Evolutionary conservation across 2,888 invertebrate species (phyloP), one percentile per base, ranked within the genome.

Genomic region (Metacarcinus magister): DNA sequence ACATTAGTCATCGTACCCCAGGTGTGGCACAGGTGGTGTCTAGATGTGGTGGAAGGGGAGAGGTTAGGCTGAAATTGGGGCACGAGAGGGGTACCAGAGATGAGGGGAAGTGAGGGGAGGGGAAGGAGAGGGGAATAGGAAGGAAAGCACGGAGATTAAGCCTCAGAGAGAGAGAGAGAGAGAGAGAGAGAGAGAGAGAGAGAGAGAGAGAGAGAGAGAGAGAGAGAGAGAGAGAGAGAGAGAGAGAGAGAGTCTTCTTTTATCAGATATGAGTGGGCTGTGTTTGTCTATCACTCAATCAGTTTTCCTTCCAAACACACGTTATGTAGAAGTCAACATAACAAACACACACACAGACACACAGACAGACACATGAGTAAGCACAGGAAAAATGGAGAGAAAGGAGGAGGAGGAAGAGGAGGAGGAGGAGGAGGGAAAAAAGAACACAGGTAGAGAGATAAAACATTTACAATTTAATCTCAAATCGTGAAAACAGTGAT

Each of bases 131-230:
- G 28, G 75, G 19, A 8, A 28, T 8, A 28, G 28, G 23, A 28
- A 28, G 28, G 23, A 28, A 75, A 75, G 28, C 7, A 7, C 0
- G 28, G 28, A 5, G 75, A 75, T 75, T 7, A 75, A n/a, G 19
- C 5, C 0, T 75, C n/a, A 75, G 23, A 75, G n/a, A 75, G n/a
- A 75, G 67, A 75, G 23, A 75, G 67, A 75, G n/a, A 75, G 75
- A 75, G n/a, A 75, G 75, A 75, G n/a, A 75, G 75, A 28, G n/a
- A 75, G n/a, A 75, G 75, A 75, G n/a, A 75, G 60, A 60, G 60
- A 60, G 60, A 60, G 60, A 60, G 60, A 60, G 60, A 60, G 60
- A 60, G 60, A 60, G 60, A 60, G 60, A 60, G 60, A 60, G 60
- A 60, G 60, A 60, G 60, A 60, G 60, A 60, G 60, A 60, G 60